A percentile compares a stretch with the other conserved stretches of the same genome.
Conservation (phyloP, 2,797 vertebrate genomes). For the Acropternis orthonyx region DNA sequence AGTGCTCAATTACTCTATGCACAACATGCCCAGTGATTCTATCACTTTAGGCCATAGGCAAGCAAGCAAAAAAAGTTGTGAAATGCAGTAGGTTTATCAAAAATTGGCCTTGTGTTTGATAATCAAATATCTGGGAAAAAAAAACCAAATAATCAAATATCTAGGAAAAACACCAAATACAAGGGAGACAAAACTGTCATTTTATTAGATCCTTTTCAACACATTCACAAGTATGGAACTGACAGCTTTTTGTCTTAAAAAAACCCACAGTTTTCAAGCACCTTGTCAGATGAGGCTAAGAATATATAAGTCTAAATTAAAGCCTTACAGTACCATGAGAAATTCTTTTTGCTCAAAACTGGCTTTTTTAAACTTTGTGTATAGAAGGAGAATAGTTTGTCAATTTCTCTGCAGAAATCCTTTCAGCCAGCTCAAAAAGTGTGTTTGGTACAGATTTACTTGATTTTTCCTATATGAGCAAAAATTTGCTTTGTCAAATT, state of each 20-base stretch:
- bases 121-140: background rate
- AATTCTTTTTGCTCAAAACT: constrained; percentile 68
- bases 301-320: constrained; percentile 67
- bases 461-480: constrained; percentile 65
- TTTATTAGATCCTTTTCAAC: constrained; percentile 35
- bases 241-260: constrained; percentile 61
- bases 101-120: background rate
- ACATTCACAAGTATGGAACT: constrained; percentile 22
- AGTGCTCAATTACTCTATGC: background rate
- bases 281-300: constrained; percentile 21
- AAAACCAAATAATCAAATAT: background rate
- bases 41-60: background rate
- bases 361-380: constrained; percentile 60
- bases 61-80: background rate
- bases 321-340: constrained; percentile 51
- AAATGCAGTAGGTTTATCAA: background rate
- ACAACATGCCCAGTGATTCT: background rate
- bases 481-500: constrained; percentile 75
- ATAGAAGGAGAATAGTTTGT: constrained; percentile 64
- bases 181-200: constrained; percentile 4
- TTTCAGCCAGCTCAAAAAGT: constrained; percentile 67
- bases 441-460: constrained; percentile 53
- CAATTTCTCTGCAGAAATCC: constrained; percentile 67
- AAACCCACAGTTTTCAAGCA: constrained; percentile 49
- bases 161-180: background rate